Conservation (phyloP, 2,113 vertebrate genomes). For the Cyanoderma ruficeps region DNA sequence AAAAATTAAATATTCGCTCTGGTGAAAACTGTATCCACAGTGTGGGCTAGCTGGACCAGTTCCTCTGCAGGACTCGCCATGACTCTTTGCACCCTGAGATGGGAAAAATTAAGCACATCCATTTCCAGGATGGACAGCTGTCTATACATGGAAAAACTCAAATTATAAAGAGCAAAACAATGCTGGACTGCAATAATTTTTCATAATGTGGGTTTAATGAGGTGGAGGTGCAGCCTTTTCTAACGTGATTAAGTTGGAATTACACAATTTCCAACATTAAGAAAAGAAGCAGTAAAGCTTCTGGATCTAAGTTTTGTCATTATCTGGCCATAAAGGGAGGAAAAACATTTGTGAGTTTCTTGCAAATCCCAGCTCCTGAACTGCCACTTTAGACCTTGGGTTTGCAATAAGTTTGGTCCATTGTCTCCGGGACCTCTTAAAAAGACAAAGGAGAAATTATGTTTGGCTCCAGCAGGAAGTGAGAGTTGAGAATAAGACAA, state of each 20-base stretch:
- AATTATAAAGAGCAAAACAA: background rate
- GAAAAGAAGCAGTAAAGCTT: background rate
- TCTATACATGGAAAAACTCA: background rate
- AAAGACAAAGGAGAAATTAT: background rate
- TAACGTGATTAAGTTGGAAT: background rate
- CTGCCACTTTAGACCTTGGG: background rate
- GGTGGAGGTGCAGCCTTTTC: background rate
- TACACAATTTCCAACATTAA: background rate
- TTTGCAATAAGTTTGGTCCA: background rate
- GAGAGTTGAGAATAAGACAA: background rate
- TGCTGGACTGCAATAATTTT: background rate
- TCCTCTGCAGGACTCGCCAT: background rate
- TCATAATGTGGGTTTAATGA: background rate
- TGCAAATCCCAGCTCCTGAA: background rate
- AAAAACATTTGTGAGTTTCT: background rate
- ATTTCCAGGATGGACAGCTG: background rate
- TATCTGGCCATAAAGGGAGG: background rate
- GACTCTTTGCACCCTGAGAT: background rate
- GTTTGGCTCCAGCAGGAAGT: background rate
- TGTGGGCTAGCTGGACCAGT: background rate
- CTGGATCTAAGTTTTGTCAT: slow-evolving; percentile 1
- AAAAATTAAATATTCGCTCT: background rate
- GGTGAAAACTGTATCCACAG: accelerated
- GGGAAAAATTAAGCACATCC: background rate
- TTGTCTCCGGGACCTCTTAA: background rate